Evolutionary conservation across 2,888 invertebrate genomes (phyloP).

Genomic region (Caenorhabditis sulstoni): DNA sequence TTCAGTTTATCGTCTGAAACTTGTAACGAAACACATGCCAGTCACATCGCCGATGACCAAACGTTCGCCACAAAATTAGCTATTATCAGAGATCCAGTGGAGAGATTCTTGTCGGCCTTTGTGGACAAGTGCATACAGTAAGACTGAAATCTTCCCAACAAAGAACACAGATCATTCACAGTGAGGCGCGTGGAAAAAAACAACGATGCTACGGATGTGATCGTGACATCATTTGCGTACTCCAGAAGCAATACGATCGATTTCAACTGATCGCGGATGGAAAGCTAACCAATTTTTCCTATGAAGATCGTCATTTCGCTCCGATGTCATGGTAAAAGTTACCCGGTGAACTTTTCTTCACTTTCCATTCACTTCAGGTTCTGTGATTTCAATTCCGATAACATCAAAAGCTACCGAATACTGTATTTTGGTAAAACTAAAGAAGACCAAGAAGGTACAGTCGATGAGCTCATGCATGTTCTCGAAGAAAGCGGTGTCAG

Average conservation of each 20-base stretch:
- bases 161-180: neutral
- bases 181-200: conserved; percentile 34
- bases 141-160: neutral
- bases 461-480: conserved; percentile 31
- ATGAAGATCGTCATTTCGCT: conserved; percentile 57
- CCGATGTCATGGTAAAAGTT: conserved; percentile 51
- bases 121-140: conserved; percentile 57
- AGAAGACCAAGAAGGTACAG: conserved; percentile 27
- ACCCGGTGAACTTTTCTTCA: neutral
- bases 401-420: conserved; percentile 37
- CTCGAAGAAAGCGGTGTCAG: conserved; percentile 27
- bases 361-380: too few relatives aligned
- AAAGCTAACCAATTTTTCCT: conserved; percentile 24
- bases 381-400: conserved; percentile 33
- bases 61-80: conserved; percentile 38
- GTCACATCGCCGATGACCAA: conserved; percentile 22
- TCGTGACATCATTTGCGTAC: conserved; percentile 30
- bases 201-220: conserved; percentile 48
- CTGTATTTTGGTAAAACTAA: conserved; percentile 49
- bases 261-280: conserved; percentile 32
- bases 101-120: conserved; percentile 47
- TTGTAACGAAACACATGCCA: conserved; percentile 45
- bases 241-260: conserved; percentile 41
- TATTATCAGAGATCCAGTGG: conserved; percentile 46
- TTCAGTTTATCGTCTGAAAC: conserved; percentile 39